phyloP scores from a whole-genome alignment of 1,140 invertebrate genomes.

The Dinoponera quadriceps region DNA sequence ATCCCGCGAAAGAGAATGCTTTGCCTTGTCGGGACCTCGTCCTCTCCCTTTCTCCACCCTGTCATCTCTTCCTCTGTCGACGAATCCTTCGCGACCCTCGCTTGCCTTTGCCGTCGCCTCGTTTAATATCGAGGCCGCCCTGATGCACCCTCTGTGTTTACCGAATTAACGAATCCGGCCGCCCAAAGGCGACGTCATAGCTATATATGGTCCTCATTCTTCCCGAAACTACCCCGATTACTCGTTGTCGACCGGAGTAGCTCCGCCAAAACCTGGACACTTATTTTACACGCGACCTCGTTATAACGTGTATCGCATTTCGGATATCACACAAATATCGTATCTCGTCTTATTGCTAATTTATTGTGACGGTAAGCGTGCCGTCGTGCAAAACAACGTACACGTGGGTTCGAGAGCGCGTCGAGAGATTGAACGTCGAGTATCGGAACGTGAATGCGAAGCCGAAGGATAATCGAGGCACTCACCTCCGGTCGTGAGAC shows the following conservation, averaged over 20 bases:
- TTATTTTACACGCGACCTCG: too few species aligned
- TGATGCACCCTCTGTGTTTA: conserved; percentile 70
- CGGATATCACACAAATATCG: too few species aligned
- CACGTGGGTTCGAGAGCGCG: not conserved
- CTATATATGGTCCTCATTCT: conserved; percentile 4
- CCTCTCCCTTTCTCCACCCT: conserved; percentile 16
- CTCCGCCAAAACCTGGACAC: not conserved
- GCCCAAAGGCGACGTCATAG: not conserved
- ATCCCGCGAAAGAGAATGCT: conserved; percentile 57
- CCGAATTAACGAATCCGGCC: conserved; percentile 77
- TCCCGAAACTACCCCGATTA: not conserved
- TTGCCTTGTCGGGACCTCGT: conserved; percentile 60
- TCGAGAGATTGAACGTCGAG: conserved; percentile 1
- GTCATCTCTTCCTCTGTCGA: not conserved
- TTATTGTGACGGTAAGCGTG: not conserved
- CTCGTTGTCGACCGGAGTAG: not conserved
- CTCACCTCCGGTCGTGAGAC: conserved; percentile 17
- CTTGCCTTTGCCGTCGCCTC: conserved; percentile 31
- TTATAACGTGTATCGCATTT: too few species aligned
- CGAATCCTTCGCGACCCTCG: not conserved
- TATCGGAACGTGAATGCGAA: not conserved
- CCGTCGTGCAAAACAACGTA: not conserved
- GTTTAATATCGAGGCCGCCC: conserved; percentile 62
- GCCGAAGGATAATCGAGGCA: conserved; percentile 23
- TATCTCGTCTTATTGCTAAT: conserved; percentile 10